Conservation (phyloP, 2,888 invertebrate species). For the Ceraclea dissimilis region DNA sequence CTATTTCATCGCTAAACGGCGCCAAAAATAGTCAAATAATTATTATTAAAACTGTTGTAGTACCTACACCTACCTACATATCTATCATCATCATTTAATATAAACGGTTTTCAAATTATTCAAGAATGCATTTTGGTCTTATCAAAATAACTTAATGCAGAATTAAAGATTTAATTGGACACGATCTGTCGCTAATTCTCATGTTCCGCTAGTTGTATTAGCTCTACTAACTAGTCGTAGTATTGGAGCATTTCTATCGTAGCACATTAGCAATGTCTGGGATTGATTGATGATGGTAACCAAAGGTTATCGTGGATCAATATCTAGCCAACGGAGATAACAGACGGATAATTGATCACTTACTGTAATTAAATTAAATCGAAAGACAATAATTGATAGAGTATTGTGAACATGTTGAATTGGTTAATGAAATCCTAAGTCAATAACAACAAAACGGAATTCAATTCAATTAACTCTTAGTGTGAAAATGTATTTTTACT, state of each 20-base stretch:
- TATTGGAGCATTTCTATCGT: neutral
- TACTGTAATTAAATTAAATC: neutral
- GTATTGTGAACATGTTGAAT: no score
- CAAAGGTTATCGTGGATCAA: neutral
- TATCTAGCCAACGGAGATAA: neutral
- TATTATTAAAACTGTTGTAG: no score
- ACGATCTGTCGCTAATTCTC: slow-evolving; percentile 23
- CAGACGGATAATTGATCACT: slow-evolving; percentile 1
- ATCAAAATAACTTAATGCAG: neutral
- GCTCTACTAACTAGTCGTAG: neutral
- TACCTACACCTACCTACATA: no score
- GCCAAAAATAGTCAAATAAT: no score
- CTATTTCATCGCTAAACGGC: no score
- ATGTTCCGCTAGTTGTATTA: slow-evolving; percentile 13
- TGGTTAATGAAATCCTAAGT: no score
- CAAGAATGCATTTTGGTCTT: no score
- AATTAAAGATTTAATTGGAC: slow-evolving; percentile 19
- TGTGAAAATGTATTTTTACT: no score
- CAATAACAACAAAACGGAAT: no score
- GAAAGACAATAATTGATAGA: neutral
- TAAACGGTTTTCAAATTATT: no score
- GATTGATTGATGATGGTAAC: slow-evolving; percentile 2
- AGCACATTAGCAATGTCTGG: neutral
- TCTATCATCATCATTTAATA: no score
- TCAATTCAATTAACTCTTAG: no score